phyloP scores from a whole-genome alignment of 1,140 invertebrate species.

The Diprion similis region DNA sequence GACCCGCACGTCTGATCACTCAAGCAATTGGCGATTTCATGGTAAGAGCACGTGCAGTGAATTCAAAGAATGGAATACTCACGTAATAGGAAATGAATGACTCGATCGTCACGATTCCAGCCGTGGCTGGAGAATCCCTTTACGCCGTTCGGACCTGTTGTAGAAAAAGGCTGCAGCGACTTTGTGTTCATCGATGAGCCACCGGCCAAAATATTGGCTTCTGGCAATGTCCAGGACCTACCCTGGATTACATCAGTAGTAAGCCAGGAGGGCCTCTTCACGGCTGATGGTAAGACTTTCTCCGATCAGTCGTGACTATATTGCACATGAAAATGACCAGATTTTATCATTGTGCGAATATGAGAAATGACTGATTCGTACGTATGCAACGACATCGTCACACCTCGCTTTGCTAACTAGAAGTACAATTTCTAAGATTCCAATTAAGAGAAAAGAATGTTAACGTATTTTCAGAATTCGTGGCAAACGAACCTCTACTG shows the following conservation, averaged over 20 bases:
- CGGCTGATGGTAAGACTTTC: conserved; percentile 61
- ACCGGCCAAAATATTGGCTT: conserved; percentile 62
- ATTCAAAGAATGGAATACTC: background rate
- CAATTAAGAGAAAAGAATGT: background rate
- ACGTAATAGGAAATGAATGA: conserved; percentile 12
- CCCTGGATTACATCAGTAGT: conserved; percentile 68
- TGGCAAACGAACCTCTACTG: background rate
- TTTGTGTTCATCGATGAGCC: conserved; percentile 63
- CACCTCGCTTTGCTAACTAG: no score
- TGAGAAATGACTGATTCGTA: no score
- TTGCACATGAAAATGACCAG: no score
- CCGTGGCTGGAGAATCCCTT: conserved; percentile 65
- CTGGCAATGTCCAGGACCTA: conserved; percentile 61
- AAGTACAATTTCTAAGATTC: no score
- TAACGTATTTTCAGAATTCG: background rate
- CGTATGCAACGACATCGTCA: no score
- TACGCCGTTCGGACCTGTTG: conserved; percentile 68
- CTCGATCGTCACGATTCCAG: conserved; percentile 43
- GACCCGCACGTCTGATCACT: conserved; percentile 66
- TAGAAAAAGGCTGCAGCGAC: conserved; percentile 58
- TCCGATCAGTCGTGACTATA: background rate
- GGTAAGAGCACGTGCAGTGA: conserved; percentile 38
- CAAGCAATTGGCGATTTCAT: conserved; percentile 56
- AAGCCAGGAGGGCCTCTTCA: conserved; percentile 69
- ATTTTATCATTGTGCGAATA: no score